Conservation (phyloP, 2,888 invertebrate species). For the Phania funesta region DNA sequence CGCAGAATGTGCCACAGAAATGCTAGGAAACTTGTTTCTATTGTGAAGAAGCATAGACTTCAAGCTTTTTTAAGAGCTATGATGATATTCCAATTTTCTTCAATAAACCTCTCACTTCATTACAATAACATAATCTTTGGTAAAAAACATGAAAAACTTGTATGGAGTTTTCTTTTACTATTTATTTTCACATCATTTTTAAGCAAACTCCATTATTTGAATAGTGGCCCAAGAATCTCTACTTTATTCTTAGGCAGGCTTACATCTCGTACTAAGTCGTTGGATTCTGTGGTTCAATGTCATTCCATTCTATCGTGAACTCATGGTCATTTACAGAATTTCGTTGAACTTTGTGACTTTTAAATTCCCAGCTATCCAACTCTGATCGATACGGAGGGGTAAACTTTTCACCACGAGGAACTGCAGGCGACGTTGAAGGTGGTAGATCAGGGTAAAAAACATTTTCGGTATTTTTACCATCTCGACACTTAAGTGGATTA, state of each 20-base stretch:
- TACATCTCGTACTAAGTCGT: neutral
- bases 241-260: neutral
- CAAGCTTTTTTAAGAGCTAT: neutral
- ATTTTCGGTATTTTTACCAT: neutral
- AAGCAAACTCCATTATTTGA: neutral
- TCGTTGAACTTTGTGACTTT: too few relatives aligned
- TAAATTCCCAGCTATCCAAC: too few relatives aligned
- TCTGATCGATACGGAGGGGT: too few relatives aligned
- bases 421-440: neutral
- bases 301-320: too few relatives aligned
- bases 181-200: neutral
- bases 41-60: neutral
- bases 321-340: too few relatives aligned
- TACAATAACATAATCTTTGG: conserved; percentile 8
- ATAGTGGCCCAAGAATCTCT: neutral
- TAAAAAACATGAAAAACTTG: conserved; percentile 9
- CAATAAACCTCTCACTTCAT: conserved; percentile 5
- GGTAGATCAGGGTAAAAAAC: neutral
- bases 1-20: conserved; percentile 73
- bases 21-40: conserved; percentile 66
- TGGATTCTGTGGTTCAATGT: neutral
- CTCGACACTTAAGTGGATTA: neutral
- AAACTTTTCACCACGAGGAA: neutral
- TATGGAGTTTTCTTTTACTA: conserved; percentile 1
- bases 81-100: neutral